Evolutionary conservation across 2,797 vertebrate species (phyloP), one percentile per base, ranked within the genome.

Genomic region (Heteromormyrus szaboi): DNA sequence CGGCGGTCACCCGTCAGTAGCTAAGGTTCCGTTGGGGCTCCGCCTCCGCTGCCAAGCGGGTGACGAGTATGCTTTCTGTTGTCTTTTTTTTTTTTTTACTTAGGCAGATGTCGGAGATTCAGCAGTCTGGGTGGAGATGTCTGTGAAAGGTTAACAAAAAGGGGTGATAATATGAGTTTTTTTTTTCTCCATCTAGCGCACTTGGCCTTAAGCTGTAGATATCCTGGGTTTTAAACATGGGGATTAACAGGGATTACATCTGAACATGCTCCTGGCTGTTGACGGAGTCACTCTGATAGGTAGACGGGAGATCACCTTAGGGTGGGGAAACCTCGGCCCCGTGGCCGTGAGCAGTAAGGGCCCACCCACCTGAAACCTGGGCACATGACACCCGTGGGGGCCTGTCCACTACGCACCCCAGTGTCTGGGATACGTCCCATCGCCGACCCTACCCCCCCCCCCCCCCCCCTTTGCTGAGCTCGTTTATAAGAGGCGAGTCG

Each of bases 401-500:
- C 11, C 29, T 37, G 89, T 48, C 88, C 59, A 86, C 41, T 68
- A 5, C 50, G 90, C 91, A 89, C 50, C 91, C 92, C 91, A 91
- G 91, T 90, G 93, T 94, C 92, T 93, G 92, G 93, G 91, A 19
- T 8, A 17, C 14, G 62, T 29, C 22, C 25, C 25, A 29, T 68
- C 3, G 25, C 25, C 11, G 0, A 22, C 2, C 56, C 56, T 12
- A 29, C 1, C 33, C 33, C 2, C 68, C 37, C 37, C 4, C 29
- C 2, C 33, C 33, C 33, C 33, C 12, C 17, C 89, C 92, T 95
- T 94, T 93, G 87, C 92, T 92, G 91, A 93, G 93, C 93, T 93
- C 93, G 93, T 96, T 94, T 95, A 94, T 93, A 94, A 92, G 91
- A 92, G 92, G 89, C 94, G 90, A 93, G 94, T 94, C 91, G 19